Percentiles rank a stretch among this genome's conserved stretches.
These are phyloP conservation scores for Xiphorhynchus elegans DNA, from an alignment of 2,113 vertebrate genomes.

Conservation along the genomic window DNA sequence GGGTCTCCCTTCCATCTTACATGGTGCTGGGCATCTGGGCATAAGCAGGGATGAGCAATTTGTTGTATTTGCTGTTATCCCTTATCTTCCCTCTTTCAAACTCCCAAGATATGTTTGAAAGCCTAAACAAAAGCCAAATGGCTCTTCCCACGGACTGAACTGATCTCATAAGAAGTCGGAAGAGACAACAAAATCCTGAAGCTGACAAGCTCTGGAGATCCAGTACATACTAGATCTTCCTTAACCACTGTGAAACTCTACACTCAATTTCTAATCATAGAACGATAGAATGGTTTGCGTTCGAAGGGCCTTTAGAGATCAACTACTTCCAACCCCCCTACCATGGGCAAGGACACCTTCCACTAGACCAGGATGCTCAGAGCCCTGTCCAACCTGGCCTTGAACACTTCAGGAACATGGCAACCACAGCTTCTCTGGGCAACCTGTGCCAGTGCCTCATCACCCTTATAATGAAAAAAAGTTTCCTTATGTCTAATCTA, in stretches of 20 bases:
- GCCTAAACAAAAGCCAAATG: background rate
- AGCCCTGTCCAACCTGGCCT: fast-evolving
- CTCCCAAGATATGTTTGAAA: background rate
- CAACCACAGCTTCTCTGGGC: background rate
- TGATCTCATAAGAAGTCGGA: background rate
- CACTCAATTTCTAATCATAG: background rate
- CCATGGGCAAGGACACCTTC: background rate
- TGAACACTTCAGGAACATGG: background rate
- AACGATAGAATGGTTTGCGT: background rate
- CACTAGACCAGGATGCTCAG: background rate
- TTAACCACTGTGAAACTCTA: background rate
- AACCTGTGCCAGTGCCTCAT: background rate
- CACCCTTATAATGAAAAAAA: background rate
- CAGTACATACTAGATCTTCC: background rate
- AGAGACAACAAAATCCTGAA: background rate
- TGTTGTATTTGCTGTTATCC: background rate
- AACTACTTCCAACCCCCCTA: fast-evolving
- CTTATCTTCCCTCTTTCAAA: background rate
- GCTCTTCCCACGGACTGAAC: background rate
- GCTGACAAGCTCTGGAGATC: background rate
- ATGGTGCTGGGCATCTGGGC: background rate
- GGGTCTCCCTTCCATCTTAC: background rate
- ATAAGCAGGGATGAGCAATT: background rate
- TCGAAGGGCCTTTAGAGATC: background rate
- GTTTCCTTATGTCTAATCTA: background rate